Percentiles rank a stretch among this genome's conserved stretches.
Conservation (phyloP, 2,888 invertebrate species). For the Tiphia femorata region DNA sequence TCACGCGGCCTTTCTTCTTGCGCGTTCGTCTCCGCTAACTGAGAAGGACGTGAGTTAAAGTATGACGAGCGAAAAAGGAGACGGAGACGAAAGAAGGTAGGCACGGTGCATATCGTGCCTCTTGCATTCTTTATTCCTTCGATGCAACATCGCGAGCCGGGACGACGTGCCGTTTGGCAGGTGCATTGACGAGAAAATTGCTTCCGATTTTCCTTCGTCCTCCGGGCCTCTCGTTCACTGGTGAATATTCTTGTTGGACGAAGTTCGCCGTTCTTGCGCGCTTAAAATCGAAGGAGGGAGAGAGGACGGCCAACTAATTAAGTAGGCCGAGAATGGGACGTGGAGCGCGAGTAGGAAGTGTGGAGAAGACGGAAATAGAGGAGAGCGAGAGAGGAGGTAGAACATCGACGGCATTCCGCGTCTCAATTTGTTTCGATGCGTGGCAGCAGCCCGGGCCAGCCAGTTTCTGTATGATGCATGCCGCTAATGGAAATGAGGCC, state of each 20-base stretch:
- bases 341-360: neutral
- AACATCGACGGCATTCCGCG: conserved; percentile 21
- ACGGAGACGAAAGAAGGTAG: conserved; percentile 5
- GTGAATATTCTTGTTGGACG: neutral
- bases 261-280: neutral
- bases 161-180: conserved; percentile 42
- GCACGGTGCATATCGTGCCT: conserved; percentile 35
- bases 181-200: conserved; percentile 60
- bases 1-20: conserved; percentile 20
- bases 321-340: neutral
- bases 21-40: conserved; percentile 15
- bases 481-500: conserved; percentile 51
- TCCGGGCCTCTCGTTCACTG: neutral
- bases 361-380: neutral
- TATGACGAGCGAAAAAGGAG: conserved; percentile 6
- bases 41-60: too few species aligned
- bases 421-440: conserved; percentile 37
- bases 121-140: conserved; percentile 59
- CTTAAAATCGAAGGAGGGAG: too few species aligned
- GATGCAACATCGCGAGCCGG: conserved; percentile 13
- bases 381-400: neutral
- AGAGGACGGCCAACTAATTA: too few species aligned
- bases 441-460: conserved; percentile 8
- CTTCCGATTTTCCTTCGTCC: conserved; percentile 11
- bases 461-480: conserved; percentile 41